Conservation (phyloP, 1,140 invertebrate genomes). For the Apocrypta bakeri region DNA sequence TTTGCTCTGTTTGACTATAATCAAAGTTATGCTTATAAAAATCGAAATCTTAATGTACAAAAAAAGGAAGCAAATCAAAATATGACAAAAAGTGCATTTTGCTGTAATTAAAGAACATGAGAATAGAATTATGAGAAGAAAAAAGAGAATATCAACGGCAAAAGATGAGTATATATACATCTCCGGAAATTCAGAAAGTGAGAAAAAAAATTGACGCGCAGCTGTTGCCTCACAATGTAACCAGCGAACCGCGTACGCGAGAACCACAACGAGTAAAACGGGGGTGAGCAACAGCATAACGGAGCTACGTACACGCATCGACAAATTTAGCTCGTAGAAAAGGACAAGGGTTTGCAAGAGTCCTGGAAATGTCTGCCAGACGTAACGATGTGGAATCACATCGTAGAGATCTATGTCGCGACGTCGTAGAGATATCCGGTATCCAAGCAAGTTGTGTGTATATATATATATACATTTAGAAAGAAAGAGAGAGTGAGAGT, state of each 20-base stretch:
- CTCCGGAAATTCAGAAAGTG: conserved; percentile 4
- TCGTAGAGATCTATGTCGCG: conserved; percentile 43
- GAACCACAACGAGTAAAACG: neutral
- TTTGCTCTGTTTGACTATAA: no score
- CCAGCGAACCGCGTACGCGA: neutral
- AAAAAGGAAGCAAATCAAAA: neutral
- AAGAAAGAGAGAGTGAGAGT: no score
- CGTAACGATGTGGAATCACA: conserved; percentile 61
- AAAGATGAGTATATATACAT: neutral
- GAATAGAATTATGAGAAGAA: neutral
- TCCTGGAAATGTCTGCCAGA: conserved; percentile 54
- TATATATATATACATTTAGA: neutral
- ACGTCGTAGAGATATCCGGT: conserved; percentile 56
- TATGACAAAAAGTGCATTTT: neutral
- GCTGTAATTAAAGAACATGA: neutral
- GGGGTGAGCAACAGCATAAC: neutral
- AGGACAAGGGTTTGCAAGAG: conserved; percentile 33
- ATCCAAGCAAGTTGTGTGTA: neutral
- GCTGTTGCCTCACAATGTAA: neutral
- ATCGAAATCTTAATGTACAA: no score
- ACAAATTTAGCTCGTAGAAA: neutral
- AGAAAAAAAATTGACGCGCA: conserved; percentile 1
- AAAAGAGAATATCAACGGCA: neutral
- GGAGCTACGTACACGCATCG: neutral
- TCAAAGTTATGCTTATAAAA: no score